Base-by-base conservation (phyloP, 2,113 vertebrate species). In the Eudyptes chrysolophus region DNA sequence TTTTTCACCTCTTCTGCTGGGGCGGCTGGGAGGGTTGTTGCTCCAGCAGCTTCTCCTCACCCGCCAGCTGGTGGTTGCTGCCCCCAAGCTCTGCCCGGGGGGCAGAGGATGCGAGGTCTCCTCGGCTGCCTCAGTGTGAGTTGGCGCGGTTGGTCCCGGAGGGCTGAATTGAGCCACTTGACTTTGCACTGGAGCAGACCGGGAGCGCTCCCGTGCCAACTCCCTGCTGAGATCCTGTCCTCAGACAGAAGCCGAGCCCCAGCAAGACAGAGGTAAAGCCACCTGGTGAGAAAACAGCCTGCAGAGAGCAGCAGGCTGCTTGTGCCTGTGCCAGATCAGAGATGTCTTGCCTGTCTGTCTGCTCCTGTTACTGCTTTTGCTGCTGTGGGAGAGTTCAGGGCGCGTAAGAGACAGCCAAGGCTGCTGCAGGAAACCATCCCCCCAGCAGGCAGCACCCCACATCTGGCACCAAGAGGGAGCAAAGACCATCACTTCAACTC, bases 141-240 rank as follows among this genome's bases (percentile, higher is more conserved):
- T 38, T 2, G 0, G 24, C 19, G 2, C 2, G 2, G 49, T 30
- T 64, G 44, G n/a, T 54, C 60, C 60, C 46, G 40, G 34, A 65
- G 57, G 34, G 17, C 36, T 40, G 34, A 83, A 51, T 6, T 20
- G 38, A 46, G 32, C 49, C 24, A 2, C 25, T 46, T 51, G 29
- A 14, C 29, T 70, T n/a, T 64, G 32, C 69, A 6, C 51, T 69
- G 49, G 34, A 78, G 81, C 16, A 21, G 42, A 29, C 14, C 0
- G 1, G 46, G 54, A 61, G 60, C 0, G 0, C 26, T 68, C 40
- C 15, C 5, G 0, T 68, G n/a, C 46, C 34, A 27, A 2, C 36
- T 72, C 52, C 16, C 25, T 11, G 44, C 57, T 27, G 16, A 40
- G 44, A 36, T 87, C 40, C 32, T 40, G 26, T 40, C 36, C 46